phyloP scores from a whole-genome alignment of 2,888 invertebrate species.

The Hetaerina titia region DNA sequence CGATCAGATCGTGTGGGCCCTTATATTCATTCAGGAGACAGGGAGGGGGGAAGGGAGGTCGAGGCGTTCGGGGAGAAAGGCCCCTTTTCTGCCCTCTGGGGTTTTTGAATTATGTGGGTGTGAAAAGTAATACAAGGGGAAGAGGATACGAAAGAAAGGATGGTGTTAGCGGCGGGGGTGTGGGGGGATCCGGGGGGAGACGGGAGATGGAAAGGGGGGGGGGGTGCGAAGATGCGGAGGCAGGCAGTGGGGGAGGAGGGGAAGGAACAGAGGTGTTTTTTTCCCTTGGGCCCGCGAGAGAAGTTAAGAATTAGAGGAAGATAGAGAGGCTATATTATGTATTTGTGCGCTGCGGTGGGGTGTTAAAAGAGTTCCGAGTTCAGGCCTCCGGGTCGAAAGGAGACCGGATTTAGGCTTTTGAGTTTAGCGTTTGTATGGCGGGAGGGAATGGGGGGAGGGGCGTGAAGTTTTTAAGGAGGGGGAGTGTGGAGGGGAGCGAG shows the following conservation, averaged over 20 bases:
- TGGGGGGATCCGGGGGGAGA: background rate
- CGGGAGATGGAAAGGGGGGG: background rate
- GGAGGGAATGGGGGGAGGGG: background rate
- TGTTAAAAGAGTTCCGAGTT: slow-evolving; percentile 46
- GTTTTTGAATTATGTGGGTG: slow-evolving; percentile 61
- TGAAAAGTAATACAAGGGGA: slow-evolving; percentile 59
- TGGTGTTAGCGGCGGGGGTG: background rate
- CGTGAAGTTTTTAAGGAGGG: background rate
- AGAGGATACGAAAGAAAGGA: background rate
- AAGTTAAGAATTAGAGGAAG: slow-evolving; percentile 42
- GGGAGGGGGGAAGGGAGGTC: background rate
- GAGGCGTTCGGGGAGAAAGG: slow-evolving; percentile 26
- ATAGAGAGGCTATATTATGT: slow-evolving; percentile 50
- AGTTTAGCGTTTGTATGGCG: slow-evolving; percentile 44
- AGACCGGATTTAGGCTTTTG: slow-evolving; percentile 54
- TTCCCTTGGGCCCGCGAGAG: background rate
- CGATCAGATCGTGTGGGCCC: slow-evolving; percentile 70
- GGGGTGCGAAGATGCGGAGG: slow-evolving; percentile 6
- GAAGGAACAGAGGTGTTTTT: slow-evolving; percentile 22
- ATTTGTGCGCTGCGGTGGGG: slow-evolving; percentile 52
- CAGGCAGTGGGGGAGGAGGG: background rate
- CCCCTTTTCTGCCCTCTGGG: slow-evolving; percentile 8
- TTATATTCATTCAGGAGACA: slow-evolving; percentile 31
- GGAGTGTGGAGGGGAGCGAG: slow-evolving; percentile 52
- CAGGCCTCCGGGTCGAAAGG: slow-evolving; percentile 28